phyloP scores from a whole-genome alignment of 2,888 invertebrate genomes.

The Diarsia brunnea region DNA sequence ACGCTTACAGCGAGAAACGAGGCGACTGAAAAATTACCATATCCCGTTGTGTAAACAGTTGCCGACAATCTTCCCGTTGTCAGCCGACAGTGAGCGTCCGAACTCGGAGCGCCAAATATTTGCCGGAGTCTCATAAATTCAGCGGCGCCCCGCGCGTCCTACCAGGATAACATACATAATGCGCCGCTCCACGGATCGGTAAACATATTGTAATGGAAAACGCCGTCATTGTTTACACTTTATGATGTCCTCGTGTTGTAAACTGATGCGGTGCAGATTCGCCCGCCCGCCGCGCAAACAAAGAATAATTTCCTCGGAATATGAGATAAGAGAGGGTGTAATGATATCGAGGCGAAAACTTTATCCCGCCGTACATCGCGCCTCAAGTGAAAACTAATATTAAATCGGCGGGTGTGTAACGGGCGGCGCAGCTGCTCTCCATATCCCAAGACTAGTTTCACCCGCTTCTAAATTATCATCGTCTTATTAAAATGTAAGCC shows the following conservation, averaged over 20 bases:
- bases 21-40: constrained; percentile 87
- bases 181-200: constrained; percentile 89
- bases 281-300: constrained; percentile 73
- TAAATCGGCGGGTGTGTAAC: constrained; percentile 64
- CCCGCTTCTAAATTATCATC: constrained; percentile 76
- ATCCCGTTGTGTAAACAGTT: constrained; percentile 86
- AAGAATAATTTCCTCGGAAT: constrained; percentile 70
- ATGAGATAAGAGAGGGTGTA: constrained; percentile 62
- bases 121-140: constrained; percentile 89
- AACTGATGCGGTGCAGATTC: constrained; percentile 83
- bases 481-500: constrained; percentile 79
- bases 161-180: constrained; percentile 90
- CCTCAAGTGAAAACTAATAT: constrained; percentile 63
- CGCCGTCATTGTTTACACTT: constrained; percentile 90
- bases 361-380: constrained; percentile 64
- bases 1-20: constrained; percentile 76
- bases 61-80: constrained; percentile 89
- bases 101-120: constrained; percentile 89
- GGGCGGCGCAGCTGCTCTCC: constrained; percentile 65
- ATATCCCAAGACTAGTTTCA: constrained; percentile 68
- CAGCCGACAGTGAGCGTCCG: constrained; percentile 86
- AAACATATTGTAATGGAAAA: constrained; percentile 91
- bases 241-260: constrained; percentile 89
- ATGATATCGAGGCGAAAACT: constrained; percentile 55
- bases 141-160: constrained; percentile 85